Evolutionary conservation across 53 echinoderm and acorn worm genomes (phyloP), one percentile per base, ranked within the genome.

Genomic region (Paelopatides confundens): DNA sequence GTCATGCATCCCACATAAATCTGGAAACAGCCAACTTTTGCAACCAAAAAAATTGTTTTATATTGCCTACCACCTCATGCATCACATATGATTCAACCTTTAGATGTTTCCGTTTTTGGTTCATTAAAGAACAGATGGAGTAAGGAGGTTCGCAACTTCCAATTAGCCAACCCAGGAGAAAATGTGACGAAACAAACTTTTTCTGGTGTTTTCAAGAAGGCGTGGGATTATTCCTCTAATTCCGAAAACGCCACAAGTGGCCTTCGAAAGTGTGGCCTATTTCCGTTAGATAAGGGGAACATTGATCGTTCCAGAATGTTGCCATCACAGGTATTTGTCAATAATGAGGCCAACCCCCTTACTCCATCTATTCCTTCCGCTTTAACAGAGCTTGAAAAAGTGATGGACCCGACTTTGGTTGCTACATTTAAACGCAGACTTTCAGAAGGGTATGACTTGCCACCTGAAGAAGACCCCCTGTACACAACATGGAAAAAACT

Each of bases 1-100:
- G 77, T 17, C 87, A 86, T 63, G 1, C 15, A 10, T 52, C 63
- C 24, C 77, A 87, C 28, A 77, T 76, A 0, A 87, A 77, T 29
- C 68, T 87, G n/a, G 38, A 76, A 31, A 77, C 87, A 13, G 63
- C 87, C 58, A 76, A 76, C 33, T 87, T 76, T 63, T 87, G 27
- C 38, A 14, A 62, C 32, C 14, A 53, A 87, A 13, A 24, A 33
- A 17, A 81, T 81, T 21, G 18, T 88, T 29, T 36, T 81, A 3
- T 81, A 81, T 14, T 81, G 88, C 66, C 81, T 88, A 39, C 92
- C 85, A 9, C 77, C 89, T 6, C 89, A 92, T 85, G 26, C 88
- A 13, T 85, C 92, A 27, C 92, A 92, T 67, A 38, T 92, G 0
- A 30, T 89, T 12, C 92, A 92, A 49, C 92, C 90, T 2, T 58